These are phyloP conservation scores for Opisthocomus hoazin DNA, from an alignment of 2,113 vertebrate genomes.

Conservation along the genomic window DNA sequence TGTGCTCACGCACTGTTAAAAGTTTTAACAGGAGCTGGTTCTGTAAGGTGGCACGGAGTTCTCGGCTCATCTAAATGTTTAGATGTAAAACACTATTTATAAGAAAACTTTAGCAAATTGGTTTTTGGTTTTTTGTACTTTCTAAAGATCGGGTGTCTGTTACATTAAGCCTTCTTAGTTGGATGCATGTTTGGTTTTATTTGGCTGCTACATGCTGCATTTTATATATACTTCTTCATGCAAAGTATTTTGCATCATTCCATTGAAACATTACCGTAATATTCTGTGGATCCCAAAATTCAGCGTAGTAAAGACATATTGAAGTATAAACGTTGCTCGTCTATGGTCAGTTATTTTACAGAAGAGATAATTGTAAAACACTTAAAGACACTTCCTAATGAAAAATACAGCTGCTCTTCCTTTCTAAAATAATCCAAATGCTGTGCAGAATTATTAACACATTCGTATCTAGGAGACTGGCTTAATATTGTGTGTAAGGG, in stretches of 20 bases:
- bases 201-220: neutral
- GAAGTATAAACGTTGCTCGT: fast-evolving
- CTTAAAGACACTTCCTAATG: neutral
- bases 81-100: neutral
- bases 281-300: neutral
- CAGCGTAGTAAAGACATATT: neutral
- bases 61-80: neutral
- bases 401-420: neutral
- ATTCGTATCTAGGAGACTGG: neutral
- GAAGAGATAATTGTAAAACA: neutral
- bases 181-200: neutral
- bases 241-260: neutral
- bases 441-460: neutral
- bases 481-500: neutral
- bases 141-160: neutral
- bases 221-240: neutral
- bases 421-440: neutral
- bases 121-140: neutral
- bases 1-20: neutral
- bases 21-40: neutral
- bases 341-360: neutral
- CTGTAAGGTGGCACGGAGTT: fast-evolving
- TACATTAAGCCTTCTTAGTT: fast-evolving
- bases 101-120: neutral
- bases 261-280: neutral